These are phyloP conservation scores for Nemopilema nomurai DNA, from an alignment of 30 jellyfish, hydroid and myxozoan genomes.

Conservation along the genomic window DNA sequence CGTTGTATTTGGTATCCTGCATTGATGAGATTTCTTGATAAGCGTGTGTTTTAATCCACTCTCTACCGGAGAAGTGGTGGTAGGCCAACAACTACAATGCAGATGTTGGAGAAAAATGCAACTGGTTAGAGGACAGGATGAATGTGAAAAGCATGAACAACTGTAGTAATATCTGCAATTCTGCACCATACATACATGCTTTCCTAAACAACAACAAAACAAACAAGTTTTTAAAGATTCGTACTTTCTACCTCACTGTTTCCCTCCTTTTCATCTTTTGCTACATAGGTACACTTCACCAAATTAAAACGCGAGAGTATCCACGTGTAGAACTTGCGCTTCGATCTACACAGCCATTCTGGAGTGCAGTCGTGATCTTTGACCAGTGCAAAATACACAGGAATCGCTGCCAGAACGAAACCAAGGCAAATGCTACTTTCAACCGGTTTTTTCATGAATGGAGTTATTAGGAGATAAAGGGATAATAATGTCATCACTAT, in stretches of 20 bases:
- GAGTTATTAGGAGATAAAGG: slow-evolving; percentile 22
- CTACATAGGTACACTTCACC: slow-evolving; percentile 17
- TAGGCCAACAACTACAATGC: no score
- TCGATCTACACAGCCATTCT: background rate
- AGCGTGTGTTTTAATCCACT: no score
- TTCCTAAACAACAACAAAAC: no score
- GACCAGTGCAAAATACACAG: slow-evolving; percentile 12
- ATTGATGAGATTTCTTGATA: no score
- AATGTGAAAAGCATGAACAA: no score
- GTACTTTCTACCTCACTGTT: background rate
- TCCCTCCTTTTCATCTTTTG: background rate
- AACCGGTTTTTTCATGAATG: slow-evolving; percentile 37
- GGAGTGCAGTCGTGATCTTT: background rate
- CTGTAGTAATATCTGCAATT: no score
- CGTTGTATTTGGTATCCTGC: no score
- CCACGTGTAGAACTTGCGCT: background rate
- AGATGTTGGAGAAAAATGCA: no score
- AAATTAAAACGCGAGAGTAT: background rate
- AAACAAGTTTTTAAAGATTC: background rate
- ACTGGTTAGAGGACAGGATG: no score
- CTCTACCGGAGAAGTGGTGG: no score
- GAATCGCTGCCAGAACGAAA: slow-evolving; percentile 18
- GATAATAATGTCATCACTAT: slow-evolving; percentile 24
- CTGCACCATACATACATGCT: no score
- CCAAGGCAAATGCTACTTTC: slow-evolving; percentile 1